phyloP scores from a whole-genome alignment of 2,113 vertebrate genomes.

The Rhea americana region DNA sequence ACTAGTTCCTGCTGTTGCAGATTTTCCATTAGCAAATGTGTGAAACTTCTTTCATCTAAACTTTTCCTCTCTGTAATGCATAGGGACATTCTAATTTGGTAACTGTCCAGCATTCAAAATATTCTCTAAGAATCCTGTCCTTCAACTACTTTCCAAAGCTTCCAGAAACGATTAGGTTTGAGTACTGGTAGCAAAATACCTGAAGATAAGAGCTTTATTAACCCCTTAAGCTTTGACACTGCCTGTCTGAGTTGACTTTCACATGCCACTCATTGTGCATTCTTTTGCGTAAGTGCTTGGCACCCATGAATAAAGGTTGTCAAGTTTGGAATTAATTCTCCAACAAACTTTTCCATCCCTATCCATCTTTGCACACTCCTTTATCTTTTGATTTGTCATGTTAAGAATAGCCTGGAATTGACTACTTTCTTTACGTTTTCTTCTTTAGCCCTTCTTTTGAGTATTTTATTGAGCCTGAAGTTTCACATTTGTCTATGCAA shows the following conservation, averaged over 20 bases:
- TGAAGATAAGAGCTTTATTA: background rate
- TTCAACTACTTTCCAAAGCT: background rate
- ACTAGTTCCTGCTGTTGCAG: background rate
- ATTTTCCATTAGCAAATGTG: background rate
- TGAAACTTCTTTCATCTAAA: background rate
- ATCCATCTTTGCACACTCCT: background rate
- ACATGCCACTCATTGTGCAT: background rate
- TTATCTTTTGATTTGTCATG: conserved; percentile 1
- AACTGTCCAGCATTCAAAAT: background rate
- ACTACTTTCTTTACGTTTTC: background rate
- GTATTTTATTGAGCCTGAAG: background rate
- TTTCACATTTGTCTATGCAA: background rate
- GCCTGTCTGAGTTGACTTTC: background rate
- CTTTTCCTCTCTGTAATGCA: background rate
- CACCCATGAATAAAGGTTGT: conserved; percentile 8
- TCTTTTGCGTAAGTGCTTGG: background rate
- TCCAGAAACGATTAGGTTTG: background rate
- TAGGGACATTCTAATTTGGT: background rate
- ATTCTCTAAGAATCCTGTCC: background rate
- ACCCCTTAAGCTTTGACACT: background rate
- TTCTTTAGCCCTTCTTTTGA: background rate
- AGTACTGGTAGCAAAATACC: background rate
- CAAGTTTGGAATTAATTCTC: background rate
- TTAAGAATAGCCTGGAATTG: background rate
- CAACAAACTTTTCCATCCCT: background rate